These are phyloP conservation scores for Apodemia hepburni DNA, from an alignment of 2,888 invertebrate species.

Conservation along the genomic window DNA sequence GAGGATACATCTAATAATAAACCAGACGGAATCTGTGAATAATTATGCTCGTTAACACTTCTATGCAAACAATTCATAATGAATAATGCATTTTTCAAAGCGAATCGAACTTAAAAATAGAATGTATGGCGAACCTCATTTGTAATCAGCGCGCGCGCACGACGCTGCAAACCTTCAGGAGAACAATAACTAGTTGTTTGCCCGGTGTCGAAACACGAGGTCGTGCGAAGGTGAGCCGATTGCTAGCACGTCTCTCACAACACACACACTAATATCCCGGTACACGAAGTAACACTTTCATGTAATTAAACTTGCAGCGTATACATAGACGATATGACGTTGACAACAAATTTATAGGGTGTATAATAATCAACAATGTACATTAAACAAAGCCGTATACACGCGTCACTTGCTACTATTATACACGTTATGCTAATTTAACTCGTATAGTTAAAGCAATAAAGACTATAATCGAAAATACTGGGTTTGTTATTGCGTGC, in stretches of 20 bases:
- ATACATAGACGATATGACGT: conserved; percentile 19
- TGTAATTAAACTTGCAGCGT: neutral
- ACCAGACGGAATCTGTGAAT: conserved; percentile 12
- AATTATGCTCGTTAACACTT: conserved; percentile 14
- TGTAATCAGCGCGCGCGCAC: conserved; percentile 69
- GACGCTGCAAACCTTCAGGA: conserved; percentile 61
- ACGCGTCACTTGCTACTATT: conserved; percentile 1
- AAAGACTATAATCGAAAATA: neutral
- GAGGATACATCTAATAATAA: neutral
- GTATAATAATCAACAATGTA: conserved; percentile 23
- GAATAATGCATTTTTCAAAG: conserved; percentile 16
- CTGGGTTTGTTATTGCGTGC: neutral
- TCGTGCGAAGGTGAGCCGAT: conserved; percentile 74
- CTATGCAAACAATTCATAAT: conserved; percentile 10
- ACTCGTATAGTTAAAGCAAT: neutral
- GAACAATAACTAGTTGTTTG: conserved; percentile 69
- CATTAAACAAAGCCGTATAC: neutral
- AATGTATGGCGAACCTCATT: conserved; percentile 55
- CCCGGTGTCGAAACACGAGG: conserved; percentile 73
- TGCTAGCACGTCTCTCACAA: conserved; percentile 54
- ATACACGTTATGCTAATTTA: neutral
- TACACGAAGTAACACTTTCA: neutral
- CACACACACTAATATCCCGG: conserved; percentile 44
- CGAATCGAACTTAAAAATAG: conserved; percentile 52
- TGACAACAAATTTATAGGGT: neutral